A percentile compares a stretch with the other conserved stretches of the same genome.
Evolutionary conservation across 2,888 invertebrate genomes (phyloP).

Genomic region (Aporophyla lueneburgensis): DNA sequence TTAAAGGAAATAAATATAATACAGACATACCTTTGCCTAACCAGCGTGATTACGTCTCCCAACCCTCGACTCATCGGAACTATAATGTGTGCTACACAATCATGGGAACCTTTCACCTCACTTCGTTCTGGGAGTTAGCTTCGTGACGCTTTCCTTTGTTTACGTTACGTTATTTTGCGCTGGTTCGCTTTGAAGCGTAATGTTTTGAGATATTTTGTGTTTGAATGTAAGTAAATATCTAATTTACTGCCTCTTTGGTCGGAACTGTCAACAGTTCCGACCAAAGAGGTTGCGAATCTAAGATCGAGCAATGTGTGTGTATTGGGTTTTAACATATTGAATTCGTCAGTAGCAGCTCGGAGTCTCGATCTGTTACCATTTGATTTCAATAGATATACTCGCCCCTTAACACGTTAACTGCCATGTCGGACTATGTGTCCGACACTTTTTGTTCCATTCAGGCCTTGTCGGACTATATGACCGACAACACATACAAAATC

Average conservation of each 20-base stretch:
- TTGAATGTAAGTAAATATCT: not conserved
- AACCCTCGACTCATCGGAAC: constrained; percentile 68
- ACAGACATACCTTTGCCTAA: constrained; percentile 29
- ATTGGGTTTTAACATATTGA: too few species aligned
- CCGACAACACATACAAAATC: too few species aligned
- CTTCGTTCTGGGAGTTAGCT: constrained; percentile 77
- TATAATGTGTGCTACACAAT: constrained; percentile 73
- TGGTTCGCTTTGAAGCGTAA: constrained; percentile 26
- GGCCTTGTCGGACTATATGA: too few species aligned
- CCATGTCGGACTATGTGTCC: too few species aligned
- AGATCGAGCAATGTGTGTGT: too few species aligned
- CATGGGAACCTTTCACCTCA: constrained; percentile 82
- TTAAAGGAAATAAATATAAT: constrained; percentile 33
- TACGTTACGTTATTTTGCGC: constrained; percentile 63
- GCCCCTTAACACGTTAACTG: too few species aligned
- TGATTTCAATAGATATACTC: too few species aligned
- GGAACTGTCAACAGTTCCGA: too few species aligned
- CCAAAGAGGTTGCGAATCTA: too few species aligned
- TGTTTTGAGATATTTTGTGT: not conserved
- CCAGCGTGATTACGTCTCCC: constrained; percentile 35
- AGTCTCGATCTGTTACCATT: too few species aligned
- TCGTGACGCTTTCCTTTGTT: constrained; percentile 78
- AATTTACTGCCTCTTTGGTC: not conserved
- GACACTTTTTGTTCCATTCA: too few species aligned
- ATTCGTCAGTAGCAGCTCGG: too few species aligned